Evolutionary conservation across 2,797 vertebrate species (phyloP).

Genomic region (Eidolon dupreanum): DNA sequence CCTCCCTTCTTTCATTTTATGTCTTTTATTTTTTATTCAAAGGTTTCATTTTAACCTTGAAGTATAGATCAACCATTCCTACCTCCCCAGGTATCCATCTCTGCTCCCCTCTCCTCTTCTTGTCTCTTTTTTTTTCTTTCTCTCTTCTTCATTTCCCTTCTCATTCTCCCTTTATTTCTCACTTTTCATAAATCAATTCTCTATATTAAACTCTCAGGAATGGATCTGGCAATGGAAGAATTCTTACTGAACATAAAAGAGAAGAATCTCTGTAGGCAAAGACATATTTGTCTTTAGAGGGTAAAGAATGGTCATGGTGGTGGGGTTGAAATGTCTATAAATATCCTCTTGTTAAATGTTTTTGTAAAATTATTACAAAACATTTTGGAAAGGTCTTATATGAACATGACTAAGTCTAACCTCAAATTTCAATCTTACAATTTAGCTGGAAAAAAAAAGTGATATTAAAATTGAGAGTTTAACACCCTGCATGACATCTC

Average conservation of each 20-base stretch:
- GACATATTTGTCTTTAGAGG: not conserved
- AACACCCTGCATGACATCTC: not conserved
- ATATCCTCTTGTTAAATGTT: not conserved
- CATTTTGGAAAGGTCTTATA: not conserved
- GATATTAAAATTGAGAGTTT: not conserved
- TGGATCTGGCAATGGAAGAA: not conserved
- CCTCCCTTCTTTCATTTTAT: not conserved
- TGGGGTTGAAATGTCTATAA: not conserved
- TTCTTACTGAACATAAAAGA: not conserved
- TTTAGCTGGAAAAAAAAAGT: not conserved
- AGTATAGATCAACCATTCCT: fast-evolving
- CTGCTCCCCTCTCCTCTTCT: not conserved
- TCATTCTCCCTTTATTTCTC: not conserved
- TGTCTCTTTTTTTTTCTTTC: not conserved
- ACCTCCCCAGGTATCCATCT: not conserved
- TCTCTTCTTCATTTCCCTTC: not conserved
- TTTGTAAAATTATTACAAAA: not conserved
- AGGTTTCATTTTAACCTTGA: not conserved
- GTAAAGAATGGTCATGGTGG: not conserved
- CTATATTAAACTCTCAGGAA: not conserved
- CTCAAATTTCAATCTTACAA: not conserved
- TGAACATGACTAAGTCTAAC: not conserved
- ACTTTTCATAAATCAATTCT: not conserved
- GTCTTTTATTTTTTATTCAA: not conserved
- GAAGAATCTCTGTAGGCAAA: not conserved